Percentiles rank a stretch among this genome's conserved stretches.
phyloP scores from a whole-genome alignment of 2,888 invertebrate genomes.

The Drosophila neutralis region DNA sequence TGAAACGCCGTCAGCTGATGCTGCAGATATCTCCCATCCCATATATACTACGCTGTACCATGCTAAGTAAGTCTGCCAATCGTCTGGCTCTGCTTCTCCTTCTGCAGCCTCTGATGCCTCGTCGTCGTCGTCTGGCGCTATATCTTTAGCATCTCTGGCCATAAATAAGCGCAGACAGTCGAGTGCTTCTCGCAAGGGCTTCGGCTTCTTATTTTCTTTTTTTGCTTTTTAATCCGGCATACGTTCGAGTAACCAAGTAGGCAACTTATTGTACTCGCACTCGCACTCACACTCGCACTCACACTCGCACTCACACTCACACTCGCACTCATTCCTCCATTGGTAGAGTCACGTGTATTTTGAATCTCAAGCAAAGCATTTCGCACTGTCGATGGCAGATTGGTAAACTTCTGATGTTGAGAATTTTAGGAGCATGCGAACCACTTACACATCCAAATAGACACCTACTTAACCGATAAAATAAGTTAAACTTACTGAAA shows the following conservation, averaged over 20 bases:
- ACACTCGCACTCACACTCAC: not conserved
- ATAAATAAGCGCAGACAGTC: slow-evolving; percentile 82
- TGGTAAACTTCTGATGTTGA: slow-evolving; percentile 29
- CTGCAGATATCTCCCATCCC: slow-evolving; percentile 44
- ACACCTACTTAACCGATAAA: slow-evolving; percentile 11
- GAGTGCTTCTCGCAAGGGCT: slow-evolving; percentile 67
- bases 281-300: not conserved
- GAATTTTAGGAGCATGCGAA: slow-evolving; percentile 35
- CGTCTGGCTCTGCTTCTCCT: slow-evolving; percentile 28
- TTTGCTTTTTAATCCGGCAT: slow-evolving; percentile 56
- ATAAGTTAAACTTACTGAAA: not conserved
- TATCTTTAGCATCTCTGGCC: slow-evolving; percentile 82
- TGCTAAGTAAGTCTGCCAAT: slow-evolving; percentile 43
- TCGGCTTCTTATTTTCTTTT: slow-evolving; percentile 6
- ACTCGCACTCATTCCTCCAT: not conserved
- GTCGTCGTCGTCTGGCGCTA: slow-evolving; percentile 80
- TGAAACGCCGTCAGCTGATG: slow-evolving; percentile 61
- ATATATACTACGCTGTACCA: slow-evolving; percentile 18
- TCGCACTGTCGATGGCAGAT: slow-evolving; percentile 60
- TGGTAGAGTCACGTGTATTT: slow-evolving; percentile 43
- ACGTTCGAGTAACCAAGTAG: slow-evolving; percentile 66
- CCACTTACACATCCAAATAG: slow-evolving; percentile 20
- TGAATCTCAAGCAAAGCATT: slow-evolving; percentile 59
- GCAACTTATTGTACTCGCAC: slow-evolving; percentile 30
- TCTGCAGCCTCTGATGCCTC: slow-evolving; percentile 27